phyloP scores from a whole-genome alignment of 1,140 invertebrate genomes.

The Homarus americanus region DNA sequence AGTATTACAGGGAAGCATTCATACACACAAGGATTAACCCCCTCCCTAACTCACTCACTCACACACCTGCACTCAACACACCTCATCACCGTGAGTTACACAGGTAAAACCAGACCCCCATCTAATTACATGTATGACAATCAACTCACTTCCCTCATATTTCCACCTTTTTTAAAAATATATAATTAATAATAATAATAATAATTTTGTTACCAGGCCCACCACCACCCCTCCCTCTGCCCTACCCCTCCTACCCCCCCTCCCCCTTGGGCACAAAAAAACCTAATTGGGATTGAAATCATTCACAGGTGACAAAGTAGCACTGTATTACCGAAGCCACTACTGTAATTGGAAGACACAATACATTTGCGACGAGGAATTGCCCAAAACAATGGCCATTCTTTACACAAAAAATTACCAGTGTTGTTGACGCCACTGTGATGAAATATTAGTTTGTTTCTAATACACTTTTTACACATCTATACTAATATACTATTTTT shows the following conservation, averaged over 20 bases:
- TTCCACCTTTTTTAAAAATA: no score
- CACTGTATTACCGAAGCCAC: slow-evolving; percentile 40
- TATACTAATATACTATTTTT: not conserved
- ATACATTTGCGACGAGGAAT: slow-evolving; percentile 35
- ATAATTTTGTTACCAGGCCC: slow-evolving; percentile 2
- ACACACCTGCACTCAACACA: no score
- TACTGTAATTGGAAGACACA: slow-evolving; percentile 51
- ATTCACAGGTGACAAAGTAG: slow-evolving; percentile 45
- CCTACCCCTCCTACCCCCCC: no score
- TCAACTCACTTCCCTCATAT: not conserved
- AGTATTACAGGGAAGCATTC: no score
- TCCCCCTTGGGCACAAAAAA: no score
- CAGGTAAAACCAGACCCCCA: no score
- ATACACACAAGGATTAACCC: no score
- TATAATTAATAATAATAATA: no score
- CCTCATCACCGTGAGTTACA: no score
- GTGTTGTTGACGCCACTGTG: not conserved
- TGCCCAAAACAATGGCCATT: slow-evolving; percentile 26
- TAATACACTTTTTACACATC: slow-evolving; percentile 28
- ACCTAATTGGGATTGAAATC: slow-evolving; percentile 44
- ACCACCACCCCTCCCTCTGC: no score
- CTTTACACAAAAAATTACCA: slow-evolving; percentile 13
- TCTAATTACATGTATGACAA: no score
- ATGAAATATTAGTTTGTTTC: slow-evolving; percentile 30
- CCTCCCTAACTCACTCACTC: no score